Base-by-base conservation (phyloP, 2,113 vertebrate genomes). In the Eleginops maclovinus region DNA sequence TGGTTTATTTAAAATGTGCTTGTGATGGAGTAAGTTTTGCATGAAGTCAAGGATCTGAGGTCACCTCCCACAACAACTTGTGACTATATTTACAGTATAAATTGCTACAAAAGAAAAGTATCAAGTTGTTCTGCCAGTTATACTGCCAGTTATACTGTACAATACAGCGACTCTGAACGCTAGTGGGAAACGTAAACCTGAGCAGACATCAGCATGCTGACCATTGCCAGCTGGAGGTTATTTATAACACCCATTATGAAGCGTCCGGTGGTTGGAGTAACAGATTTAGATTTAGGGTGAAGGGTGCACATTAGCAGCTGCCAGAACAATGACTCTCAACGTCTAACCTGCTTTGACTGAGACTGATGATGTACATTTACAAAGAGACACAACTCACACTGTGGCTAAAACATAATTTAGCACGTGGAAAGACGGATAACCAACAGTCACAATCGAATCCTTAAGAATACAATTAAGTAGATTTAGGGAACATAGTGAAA, bases 151-250 rank as follows among this genome's bases (percentile, higher is more conserved):
- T 14, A 54, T 12, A 60, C 40, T 53, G 53, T 4, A 50, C 10
- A 17, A 9, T 56, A 36, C 46, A 71, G 65, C 21, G 55, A 13
- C 54, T 58, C 50, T 19, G 47, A 24, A 24, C 24, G 21, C 47
- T 65, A 15, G 51, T 21, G 68, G 53, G 66, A 76, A 61, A 69
- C 6, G 22, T 75, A 77, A 81, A 86, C 71, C 62, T 9, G 36
- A 72, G 50, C 40, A 69, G 73, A 67, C 75, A 54, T 77, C 72
- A 87, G 80, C 28, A 51, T 9, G 89, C 69, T 84, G 79, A 75
- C 72, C 56, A 26, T 3, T 55, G 84, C 77, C 89, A 93, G 92
- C 90, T 92, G 92, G 62, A 67, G 78, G 91, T 74, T 94, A 94
- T 94, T 94, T 93, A 83, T 94, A 94, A 76, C 85, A 28, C 43